Conservation (phyloP, 2,113 vertebrate genomes). For the Dermatemys mawii region DNA sequence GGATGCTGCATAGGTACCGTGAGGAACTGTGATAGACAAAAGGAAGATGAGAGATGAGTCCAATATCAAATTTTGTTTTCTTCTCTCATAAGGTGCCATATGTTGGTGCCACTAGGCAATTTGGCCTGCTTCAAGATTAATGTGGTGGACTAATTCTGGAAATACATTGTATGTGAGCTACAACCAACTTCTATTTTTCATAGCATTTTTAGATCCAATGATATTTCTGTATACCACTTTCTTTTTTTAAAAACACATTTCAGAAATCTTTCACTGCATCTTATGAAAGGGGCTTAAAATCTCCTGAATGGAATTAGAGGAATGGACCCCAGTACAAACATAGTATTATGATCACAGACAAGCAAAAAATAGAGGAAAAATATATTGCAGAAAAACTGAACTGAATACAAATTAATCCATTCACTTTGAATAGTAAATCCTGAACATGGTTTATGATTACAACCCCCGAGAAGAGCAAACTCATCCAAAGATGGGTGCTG, state of each 20-base stretch:
- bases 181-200: background rate
- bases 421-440: background rate
- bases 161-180: background rate
- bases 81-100: conserved; percentile 17
- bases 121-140: background rate
- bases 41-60: background rate
- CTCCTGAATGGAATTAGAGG: background rate
- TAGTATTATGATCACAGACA: background rate
- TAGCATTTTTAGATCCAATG: fast-evolving
- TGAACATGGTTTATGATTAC: too few relatives aligned
- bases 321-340: background rate
- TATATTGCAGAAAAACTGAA: too few relatives aligned
- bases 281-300: background rate
- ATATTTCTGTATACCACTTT: fast-evolving
- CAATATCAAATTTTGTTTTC: background rate
- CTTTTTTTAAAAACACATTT: too few relatives aligned
- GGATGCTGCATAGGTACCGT: background rate
- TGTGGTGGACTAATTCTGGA: background rate
- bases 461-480: too few relatives aligned
- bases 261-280: too few relatives aligned
- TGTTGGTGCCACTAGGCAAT: conserved; percentile 26
- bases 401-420: background rate
- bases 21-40: background rate
- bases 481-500: too few relatives aligned
- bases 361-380: too few relatives aligned